Base-by-base conservation (phyloP, 2,113 vertebrate species). In the Laterallus jamaicensis region DNA sequence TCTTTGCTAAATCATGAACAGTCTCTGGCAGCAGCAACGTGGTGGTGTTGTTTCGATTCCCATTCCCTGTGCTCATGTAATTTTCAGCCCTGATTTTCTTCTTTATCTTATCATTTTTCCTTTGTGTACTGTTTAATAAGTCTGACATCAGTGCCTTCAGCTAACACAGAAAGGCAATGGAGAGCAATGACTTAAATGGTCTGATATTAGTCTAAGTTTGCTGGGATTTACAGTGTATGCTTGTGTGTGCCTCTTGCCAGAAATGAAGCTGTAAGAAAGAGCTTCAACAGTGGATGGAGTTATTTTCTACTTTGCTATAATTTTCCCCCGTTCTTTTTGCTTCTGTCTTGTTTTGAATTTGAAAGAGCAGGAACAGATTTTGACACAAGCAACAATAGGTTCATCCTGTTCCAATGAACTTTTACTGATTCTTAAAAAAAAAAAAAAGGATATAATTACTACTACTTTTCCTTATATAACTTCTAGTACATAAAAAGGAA, bases 361-460 rank as follows among this genome's bases (percentile, higher is more conserved):
- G 77, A 89, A 94, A 93, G 40, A 77, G 24, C 50, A 84, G 59
- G 55, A 89, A 91, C 31, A 69, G 35, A 83, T 89, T 91, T 86
- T 83, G 44, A 83, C 54, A 52, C 25, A 83, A 80, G 17, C 62
- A 73, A 85, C 62, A 86, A 91, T 40, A 82, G n/a, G 31, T 16
- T 74, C 35, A 32, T 42, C 17, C 50, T 80, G 39, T 69, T 81
- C 32, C 55, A 70, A 39, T 70, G 35, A 80, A 64, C 29, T 60
- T 76, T 6, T 60, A 80, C 26, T 19, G 16, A n/a, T 37, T 40
- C 79, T 88, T 71, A 55, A 16, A 24, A 47, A 70, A 71, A 80
- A 19, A 18, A 47, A 44, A 18, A 44, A 44, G 42, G 35, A 47
- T 44, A 42, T 11, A 10, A 81, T 86, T 83, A 69, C 25, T 77